Evolutionary conservation across 1,140 invertebrate species (phyloP).

Genomic region (Nasonia giraulti): DNA sequence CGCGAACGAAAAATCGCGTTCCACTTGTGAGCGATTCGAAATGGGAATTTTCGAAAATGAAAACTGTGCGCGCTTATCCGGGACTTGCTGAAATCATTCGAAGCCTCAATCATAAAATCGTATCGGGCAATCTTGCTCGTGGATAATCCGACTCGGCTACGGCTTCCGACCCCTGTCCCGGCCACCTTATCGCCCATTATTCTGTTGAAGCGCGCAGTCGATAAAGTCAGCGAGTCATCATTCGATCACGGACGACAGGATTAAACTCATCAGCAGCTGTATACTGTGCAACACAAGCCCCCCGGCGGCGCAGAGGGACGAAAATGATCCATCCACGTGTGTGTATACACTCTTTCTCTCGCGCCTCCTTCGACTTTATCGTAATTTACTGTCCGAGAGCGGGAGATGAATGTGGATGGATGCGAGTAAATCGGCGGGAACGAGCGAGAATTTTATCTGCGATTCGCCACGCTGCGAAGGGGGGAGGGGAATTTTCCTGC

Average conservation of each 20-base stretch:
- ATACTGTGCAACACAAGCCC: background rate
- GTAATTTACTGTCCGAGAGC: conserved; percentile 24
- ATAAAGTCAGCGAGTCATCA: conserved; percentile 43
- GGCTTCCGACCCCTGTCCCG: background rate
- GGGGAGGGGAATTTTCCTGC: too few species aligned
- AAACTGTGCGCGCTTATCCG: background rate
- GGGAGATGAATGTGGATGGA: conserved; percentile 37
- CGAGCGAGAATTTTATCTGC: conserved; percentile 5
- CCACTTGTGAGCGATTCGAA: background rate
- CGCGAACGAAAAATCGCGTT: background rate
- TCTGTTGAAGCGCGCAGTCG: conserved; percentile 13
- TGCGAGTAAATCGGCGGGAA: background rate
- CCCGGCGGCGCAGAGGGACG: background rate
- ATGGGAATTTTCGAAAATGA: background rate
- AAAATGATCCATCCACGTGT: conserved; percentile 24
- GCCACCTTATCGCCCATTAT: conserved; percentile 36
- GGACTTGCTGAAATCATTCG: too few species aligned
- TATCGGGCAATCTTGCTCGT: background rate
- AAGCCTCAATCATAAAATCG: conserved; percentile 11
- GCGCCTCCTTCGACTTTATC: conserved; percentile 30
- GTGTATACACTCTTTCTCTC: conserved; percentile 6
- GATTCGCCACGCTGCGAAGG: background rate
- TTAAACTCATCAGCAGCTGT: conserved; percentile 31
- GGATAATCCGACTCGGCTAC: background rate
- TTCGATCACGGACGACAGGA: conserved; percentile 40